Percentiles rank a stretch among this genome's conserved stretches.
These are phyloP conservation scores for Popillia japonica DNA, from an alignment of 1,140 invertebrate genomes.

Conservation along the genomic window DNA sequence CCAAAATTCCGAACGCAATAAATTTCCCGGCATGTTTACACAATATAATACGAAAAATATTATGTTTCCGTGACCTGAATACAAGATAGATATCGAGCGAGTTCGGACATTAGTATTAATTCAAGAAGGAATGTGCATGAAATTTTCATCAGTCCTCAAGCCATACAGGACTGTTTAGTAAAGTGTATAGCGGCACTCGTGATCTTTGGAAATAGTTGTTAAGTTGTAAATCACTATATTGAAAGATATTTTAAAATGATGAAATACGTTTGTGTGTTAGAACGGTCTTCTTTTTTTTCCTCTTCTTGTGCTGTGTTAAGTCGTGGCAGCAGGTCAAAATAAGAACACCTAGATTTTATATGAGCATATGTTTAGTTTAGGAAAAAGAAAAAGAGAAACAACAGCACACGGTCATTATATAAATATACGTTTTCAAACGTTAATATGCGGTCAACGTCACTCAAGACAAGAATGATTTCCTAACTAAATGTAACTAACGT, in stretches of 20 bases:
- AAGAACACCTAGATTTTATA: background rate
- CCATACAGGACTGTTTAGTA: background rate
- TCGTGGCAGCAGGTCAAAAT: background rate
- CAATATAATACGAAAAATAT: constrained; percentile 28
- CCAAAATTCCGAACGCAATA: background rate
- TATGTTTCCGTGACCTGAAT: constrained; percentile 15
- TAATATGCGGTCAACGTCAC: too few species aligned
- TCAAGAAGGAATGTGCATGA: constrained; percentile 25
- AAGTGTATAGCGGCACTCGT: constrained; percentile 7
- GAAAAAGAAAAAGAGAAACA: background rate
- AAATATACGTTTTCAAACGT: too few species aligned
- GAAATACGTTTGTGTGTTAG: background rate
- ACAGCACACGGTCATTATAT: too few species aligned
- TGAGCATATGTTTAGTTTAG: background rate
- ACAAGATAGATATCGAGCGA: constrained; percentile 18
- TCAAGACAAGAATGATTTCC: too few species aligned
- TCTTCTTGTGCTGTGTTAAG: too few species aligned
- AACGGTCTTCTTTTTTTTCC: background rate
- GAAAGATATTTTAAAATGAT: constrained; percentile 26
- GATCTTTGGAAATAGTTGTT: constrained; percentile 24
- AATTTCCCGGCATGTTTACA: constrained; percentile 19
- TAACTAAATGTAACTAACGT: too few species aligned
- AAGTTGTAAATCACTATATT: constrained; percentile 24
- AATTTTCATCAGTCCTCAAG: background rate
- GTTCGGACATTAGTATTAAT: constrained; percentile 4